Evolutionary conservation across 2,888 invertebrate species (phyloP).

Genomic region (Xestia rhomboidea): DNA sequence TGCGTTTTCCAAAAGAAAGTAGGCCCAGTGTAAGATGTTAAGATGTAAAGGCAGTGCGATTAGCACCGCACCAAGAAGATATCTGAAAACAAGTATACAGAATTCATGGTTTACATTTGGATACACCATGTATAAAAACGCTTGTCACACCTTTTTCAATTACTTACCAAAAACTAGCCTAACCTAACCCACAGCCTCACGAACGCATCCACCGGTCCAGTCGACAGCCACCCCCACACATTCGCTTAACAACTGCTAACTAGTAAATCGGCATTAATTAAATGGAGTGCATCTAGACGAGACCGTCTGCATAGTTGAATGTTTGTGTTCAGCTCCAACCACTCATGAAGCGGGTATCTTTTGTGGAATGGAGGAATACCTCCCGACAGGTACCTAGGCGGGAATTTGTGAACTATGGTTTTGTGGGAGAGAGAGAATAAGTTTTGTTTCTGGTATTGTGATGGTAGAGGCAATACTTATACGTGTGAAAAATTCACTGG

Average conservation of each 20-base stretch:
- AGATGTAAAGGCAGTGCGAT: background rate
- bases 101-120: background rate
- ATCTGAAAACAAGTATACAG: background rate
- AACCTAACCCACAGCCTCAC: background rate
- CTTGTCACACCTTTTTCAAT: background rate
- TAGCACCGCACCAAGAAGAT: background rate
- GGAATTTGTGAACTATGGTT: constrained; percentile 30
- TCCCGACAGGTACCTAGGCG: constrained; percentile 42
- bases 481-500: background rate
- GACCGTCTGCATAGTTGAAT: constrained; percentile 81
- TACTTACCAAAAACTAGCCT: too few species aligned
- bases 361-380: constrained; percentile 49
- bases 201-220: constrained; percentile 21
- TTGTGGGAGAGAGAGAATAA: background rate
- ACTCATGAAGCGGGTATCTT: constrained; percentile 67
- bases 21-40: background rate
- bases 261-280: constrained; percentile 79
- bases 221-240: constrained; percentile 36
- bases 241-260: constrained; percentile 67
- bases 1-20: background rate
- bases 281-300: constrained; percentile 74
- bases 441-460: background rate
- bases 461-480: background rate
- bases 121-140: background rate
- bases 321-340: constrained; percentile 76